Evolutionary conservation across 2,888 invertebrate species (phyloP), one percentile per base, ranked within the genome.

Genomic region (Phalangium opilio): DNA sequence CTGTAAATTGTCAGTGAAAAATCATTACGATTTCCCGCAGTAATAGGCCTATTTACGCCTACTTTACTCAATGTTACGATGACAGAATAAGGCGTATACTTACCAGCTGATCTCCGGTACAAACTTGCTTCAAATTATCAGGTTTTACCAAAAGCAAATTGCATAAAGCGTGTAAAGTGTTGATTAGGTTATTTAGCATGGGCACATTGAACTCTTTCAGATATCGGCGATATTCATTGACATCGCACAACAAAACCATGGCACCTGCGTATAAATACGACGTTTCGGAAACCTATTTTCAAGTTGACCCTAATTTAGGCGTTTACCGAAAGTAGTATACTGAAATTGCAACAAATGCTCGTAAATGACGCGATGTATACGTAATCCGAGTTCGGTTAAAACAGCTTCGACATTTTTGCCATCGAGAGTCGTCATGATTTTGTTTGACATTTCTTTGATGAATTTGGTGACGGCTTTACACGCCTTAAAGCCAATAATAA

Each of bases 241-340:
- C 84, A 72, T 98, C 98, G 69, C 93, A 95, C 58, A 98, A 90
- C 2, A 87, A 89, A 64, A 90, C 81, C 86, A 98, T 90, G 1
- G 95, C 95, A 47, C 96, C 86, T 82, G 64, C 43, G 58, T 38
- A 48, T 10, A 38, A 41, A n/a, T 39, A 5, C 41, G 18, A 18
- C 19, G 15, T 4, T 33, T 19, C 36, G 11, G 39, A 27, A 41
- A 35, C 19, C 44, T 34, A 27, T 41, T 35, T 14, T 38, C n/a
- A n/a, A n/a, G n/a, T n/a, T n/a, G n/a, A n/a, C n/a, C n/a, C n/a
- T n/a, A n/a, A n/a, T n/a, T 38, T 17, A 10, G n/a, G 34, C 34
- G 15, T n/a, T 50, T 67, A 83, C 83, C 93, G 41, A 89, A 81
- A 4, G 87, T 86, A 66, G 86, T 91, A 63, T 90, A 95, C 64